Base-by-base conservation (phyloP, 2,888 invertebrate genomes). In the Macrosoma leucophasiata region DNA sequence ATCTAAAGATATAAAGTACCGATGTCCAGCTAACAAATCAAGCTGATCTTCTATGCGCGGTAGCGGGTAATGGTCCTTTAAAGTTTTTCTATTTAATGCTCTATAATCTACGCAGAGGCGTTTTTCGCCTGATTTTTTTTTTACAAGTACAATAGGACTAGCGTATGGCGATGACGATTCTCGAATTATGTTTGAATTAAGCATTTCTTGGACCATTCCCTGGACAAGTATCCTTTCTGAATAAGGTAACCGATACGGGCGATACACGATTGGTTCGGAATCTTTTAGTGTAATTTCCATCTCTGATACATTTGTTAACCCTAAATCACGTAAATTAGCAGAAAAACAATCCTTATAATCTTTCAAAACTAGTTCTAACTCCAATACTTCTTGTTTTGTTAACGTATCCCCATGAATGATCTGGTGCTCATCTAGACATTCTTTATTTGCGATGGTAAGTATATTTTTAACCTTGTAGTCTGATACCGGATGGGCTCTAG, bases 151-250 rank as follows among this genome's bases (percentile, higher is more conserved):
- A 5, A 48, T 43, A 1, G 50, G 46, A 11, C 45, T 46, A 0
- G 50, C 48, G 13, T 42, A 50, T 6, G 40, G 30, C 1, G 50
- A 50, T 2, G 15, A 12, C 3, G 43, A 45, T 22, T 46, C 37
- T 5, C 33, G 29, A 13, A 36, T 26, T n/a, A 39, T 43, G 9
- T 26, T 36, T 10, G 21, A n/a, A 8, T 44, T 33, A 3, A 43
- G 2, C 41, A 46, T 39, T 11, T 48, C 48, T 7, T 43, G 17
- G 1, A 43, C 25, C 43, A 48, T 48, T 4, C 13, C 21, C 10
- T 19, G 19, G 4, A 48, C 41, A 2, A 19, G 6, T 5, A 7
- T 2, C 18, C 39, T 7, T 13, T 48, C 48, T 1, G 32, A 3
- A 12, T 37, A 21, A 2, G 45, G 34, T 29, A 48, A 14, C 2